A percentile compares a stretch with the other conserved stretches of the same genome.
Conservation (phyloP, 1,140 invertebrate species). For the Antheraea pernyi region DNA sequence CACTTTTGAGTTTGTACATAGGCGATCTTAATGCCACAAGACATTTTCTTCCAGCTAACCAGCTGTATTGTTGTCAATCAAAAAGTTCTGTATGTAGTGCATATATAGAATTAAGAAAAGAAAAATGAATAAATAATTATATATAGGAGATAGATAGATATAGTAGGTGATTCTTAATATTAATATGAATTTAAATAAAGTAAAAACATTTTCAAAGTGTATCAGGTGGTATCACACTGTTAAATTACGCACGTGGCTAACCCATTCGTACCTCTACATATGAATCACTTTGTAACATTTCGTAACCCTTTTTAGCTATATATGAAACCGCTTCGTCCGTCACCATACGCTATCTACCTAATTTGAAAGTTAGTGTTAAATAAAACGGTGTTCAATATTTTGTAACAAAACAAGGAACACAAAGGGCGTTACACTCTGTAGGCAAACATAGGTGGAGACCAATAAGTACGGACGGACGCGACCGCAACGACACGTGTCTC, state of each 20-base stretch:
- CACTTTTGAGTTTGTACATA: too few relatives aligned
- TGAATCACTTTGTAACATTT: constrained; percentile 33
- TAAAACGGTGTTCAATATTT: constrained; percentile 78
- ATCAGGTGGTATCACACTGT: neutral
- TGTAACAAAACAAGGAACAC: constrained; percentile 77
- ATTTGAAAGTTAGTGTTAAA: constrained; percentile 75
- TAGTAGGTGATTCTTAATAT: neutral
- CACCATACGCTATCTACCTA: constrained; percentile 60
- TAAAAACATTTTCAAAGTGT: neutral
- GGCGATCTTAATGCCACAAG: too few relatives aligned
- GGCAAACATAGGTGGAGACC: constrained; percentile 48
- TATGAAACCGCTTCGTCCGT: constrained; percentile 41
- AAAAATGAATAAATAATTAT: too few relatives aligned
- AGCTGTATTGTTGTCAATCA: too few relatives aligned
- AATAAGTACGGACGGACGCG: constrained; percentile 36
- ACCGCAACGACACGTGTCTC: constrained; percentile 44
- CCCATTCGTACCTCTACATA: constrained; percentile 1
- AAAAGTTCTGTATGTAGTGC: too few relatives aligned
- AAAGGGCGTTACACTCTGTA: constrained; percentile 74
- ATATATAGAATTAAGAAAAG: too few relatives aligned
- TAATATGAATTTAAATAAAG: neutral
- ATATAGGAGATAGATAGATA: too few relatives aligned
- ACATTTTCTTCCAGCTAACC: too few relatives aligned
- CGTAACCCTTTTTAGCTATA: constrained; percentile 41
- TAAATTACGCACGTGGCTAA: constrained; percentile 13